Conservation (phyloP, 2,797 vertebrate species). For the Nannoperca australis region DNA sequence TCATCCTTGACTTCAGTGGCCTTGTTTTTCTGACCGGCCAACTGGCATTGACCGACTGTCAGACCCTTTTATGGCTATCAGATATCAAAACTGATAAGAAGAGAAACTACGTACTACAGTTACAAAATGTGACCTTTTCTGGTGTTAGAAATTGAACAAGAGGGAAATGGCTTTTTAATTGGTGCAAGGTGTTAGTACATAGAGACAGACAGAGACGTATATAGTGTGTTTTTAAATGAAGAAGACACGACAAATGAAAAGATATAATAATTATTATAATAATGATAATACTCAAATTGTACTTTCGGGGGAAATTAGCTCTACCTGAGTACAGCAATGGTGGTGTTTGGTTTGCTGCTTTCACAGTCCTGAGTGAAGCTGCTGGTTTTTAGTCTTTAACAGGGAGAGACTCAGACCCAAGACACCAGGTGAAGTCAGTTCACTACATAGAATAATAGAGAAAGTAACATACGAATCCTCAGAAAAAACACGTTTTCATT, state of each 20-base stretch:
- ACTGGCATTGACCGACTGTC: slow-evolving; percentile 43
- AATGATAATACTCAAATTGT: not conserved
- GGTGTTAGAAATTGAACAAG: not conserved
- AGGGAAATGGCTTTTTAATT: not conserved
- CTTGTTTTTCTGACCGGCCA: slow-evolving; percentile 59
- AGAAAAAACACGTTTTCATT: not conserved
- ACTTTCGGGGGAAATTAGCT: not conserved
- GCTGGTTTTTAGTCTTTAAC: not conserved
- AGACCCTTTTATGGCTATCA: not conserved
- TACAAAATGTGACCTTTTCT: not conserved
- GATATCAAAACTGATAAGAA: slow-evolving; percentile 18
- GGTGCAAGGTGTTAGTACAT: too few species aligned
- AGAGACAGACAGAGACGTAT: too few species aligned
- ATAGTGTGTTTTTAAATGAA: too few species aligned
- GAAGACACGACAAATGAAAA: not conserved
- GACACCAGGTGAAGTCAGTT: not conserved
- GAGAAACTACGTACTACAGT: not conserved
- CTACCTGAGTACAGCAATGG: not conserved
- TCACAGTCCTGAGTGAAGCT: not conserved
- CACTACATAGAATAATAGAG: not conserved
- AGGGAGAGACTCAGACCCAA: not conserved
- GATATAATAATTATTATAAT: not conserved
- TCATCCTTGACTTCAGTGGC: slow-evolving; percentile 67
- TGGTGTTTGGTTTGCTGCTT: not conserved
- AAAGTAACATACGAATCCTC: not conserved